phyloP scores from a whole-genome alignment of 2,888 invertebrate genomes.

The Drosophila diplacantha region DNA sequence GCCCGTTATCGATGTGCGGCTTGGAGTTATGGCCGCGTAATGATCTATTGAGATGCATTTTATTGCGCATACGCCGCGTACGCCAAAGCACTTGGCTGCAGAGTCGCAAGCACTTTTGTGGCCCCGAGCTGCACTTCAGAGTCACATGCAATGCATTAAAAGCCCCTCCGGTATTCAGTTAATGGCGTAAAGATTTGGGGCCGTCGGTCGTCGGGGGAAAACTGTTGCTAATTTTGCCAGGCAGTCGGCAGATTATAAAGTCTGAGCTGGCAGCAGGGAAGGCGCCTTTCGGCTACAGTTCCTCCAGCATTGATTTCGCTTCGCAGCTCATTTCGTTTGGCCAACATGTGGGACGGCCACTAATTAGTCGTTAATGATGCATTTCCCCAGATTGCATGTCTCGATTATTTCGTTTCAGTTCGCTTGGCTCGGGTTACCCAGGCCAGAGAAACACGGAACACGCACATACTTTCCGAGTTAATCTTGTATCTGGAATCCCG shows the following conservation, averaged over 20 bases:
- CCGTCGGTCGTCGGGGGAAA: slow-evolving; percentile 18
- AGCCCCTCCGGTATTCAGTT: slow-evolving; percentile 48
- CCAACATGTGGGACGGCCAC: slow-evolving; percentile 40
- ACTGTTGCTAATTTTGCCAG: slow-evolving; percentile 61
- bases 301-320: slow-evolving; percentile 33
- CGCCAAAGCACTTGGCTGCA: slow-evolving; percentile 15
- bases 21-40: slow-evolving; percentile 59
- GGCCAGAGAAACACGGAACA: slow-evolving; percentile 24
- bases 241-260: slow-evolving; percentile 53
- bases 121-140: slow-evolving; percentile 56
- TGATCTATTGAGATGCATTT: slow-evolving; percentile 69
- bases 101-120: slow-evolving; percentile 11
- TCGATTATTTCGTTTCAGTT: slow-evolving; percentile 37
- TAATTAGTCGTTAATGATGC: slow-evolving; percentile 68
- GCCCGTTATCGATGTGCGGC: slow-evolving; percentile 54
- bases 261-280: slow-evolving; percentile 15
- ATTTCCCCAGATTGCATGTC: slow-evolving; percentile 60
- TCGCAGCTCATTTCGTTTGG: slow-evolving; percentile 24
- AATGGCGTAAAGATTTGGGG: slow-evolving; percentile 22
- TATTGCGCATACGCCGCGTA: slow-evolving; percentile 57
- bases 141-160: slow-evolving; percentile 57
- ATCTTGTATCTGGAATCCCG: slow-evolving; percentile 39
- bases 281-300: slow-evolving; percentile 24
- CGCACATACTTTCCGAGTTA: slow-evolving; percentile 26
- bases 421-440: slow-evolving; percentile 25